Evolutionary conservation across 2,888 invertebrate species (phyloP), one percentile per base, ranked within the genome.

Genomic region (Adineta ricciae): DNA sequence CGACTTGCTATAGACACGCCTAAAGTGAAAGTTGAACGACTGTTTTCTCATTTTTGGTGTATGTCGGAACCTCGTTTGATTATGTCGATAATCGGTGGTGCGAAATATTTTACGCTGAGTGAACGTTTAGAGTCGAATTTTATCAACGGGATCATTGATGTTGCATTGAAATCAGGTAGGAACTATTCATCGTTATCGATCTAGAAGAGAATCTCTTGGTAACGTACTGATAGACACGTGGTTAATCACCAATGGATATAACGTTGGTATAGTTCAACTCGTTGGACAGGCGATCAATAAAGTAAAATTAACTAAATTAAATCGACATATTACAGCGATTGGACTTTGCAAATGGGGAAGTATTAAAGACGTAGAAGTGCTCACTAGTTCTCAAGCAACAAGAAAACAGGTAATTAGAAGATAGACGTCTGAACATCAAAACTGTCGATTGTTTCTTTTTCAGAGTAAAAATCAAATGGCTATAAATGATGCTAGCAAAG

Each of bases 211-310:
- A 11, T 46, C 11, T 46, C 46, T 46, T 46, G 5, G 11, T 46
- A 8, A 46, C 11, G 11, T 46, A 46, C 11, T n/a, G n/a, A 64
- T 41, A 78, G 78, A 41, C 41, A 41, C 78, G 11, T 78, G 78
- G 78, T 14, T 78, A 78, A 78, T 78, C 2, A 78, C 78, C 9
- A 78, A 41, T 78, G 78, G 78, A 0, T 78, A 41, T n/a, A 78
- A 78, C 41, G 41, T 41, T 41, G 78, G 78, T 78, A 78, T 78
- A 41, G 78, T 78, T 24, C 78, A 78, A 41, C 78, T 78, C n/a
- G 78, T 78, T 41, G 78, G 78, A 41, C 24, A 41, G 41, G 78
- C 78, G 3, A 78, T 78, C 11, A 9, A 41, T 24, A 78, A 78
- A 78, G 14, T 38, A 0, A 78, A 78, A 78, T 41, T 78, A n/a